Evolutionary conservation across 2,797 vertebrate genomes (phyloP), one percentile per base, ranked within the genome.

Genomic region (Hozukius guyotensis): DNA sequence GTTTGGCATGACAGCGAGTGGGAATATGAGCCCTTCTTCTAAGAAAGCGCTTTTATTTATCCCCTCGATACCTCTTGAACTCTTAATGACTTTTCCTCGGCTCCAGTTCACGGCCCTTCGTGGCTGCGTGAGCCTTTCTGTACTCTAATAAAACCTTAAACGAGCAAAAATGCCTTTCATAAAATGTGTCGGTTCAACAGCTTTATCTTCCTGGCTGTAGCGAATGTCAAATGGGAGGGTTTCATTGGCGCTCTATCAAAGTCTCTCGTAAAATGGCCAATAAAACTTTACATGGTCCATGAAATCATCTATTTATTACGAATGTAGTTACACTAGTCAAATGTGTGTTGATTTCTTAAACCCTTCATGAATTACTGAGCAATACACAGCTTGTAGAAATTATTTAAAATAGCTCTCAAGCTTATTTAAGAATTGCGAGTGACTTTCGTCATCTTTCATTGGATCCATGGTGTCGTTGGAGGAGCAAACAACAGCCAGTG

Each of bases 101-200:
- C 85, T 84, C 76, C 56, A 68, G 87, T 85, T 84, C 88, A 75
- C 18, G 7, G 80, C 71, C 75, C 64, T 64, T 67, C 7, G 32
- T 56, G 70, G 60, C 75, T 34, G 56, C 60, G 70, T 4, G 82
- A 86, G 77, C 25, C 78, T 92, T 92, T 81, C 87, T 86, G 83
- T 83, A 81, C 77, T 88, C 89, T 87, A 95, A 95, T 95, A 95
- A 95, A 96, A 94, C 88, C 83, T 90, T 93, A 93, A 95, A 94
- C 93, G 94, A 90, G 91, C 92, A 88, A 94, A 94, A 94, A 92
- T 83, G 87, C 91, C 91, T 92, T 95, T 94, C 94, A 94, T 94
- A 94, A 95, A 95, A 93, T 63, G 87, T 88, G 86, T 89, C 76
- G 87, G 87, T 93, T 94, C 93, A 91, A 93, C 89, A 84, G 92